Evolutionary conservation across 2,797 vertebrate genomes (phyloP), one percentile per base, ranked within the genome.

Genomic region (Pterois miles): DNA sequence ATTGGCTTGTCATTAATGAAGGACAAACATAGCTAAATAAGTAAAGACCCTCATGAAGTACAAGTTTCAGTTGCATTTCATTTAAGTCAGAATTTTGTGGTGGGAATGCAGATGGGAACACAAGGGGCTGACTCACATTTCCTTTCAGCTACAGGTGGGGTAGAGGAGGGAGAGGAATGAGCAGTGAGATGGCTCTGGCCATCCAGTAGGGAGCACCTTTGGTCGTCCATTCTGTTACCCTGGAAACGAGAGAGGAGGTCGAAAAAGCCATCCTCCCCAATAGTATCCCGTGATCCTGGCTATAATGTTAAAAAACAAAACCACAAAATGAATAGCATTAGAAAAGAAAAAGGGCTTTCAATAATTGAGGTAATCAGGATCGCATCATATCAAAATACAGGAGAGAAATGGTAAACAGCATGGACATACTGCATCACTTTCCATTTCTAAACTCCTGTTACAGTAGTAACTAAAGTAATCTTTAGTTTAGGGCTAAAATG

Each of bases 231-330:
- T 79, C 98, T 95, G 89, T 93, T 98, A 90, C 97, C 97, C 88
- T 99, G 98, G 93, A 99, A 99, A 67, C 97, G 96, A 72, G 97
- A 98, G 64, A 99, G 93, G 50, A 99, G 95, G 89, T 99, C 98
- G 87, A 99, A 98, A 88, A 99, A 98, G n/a, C 96, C 95, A 71
- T 99, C 98, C 11, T 99, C 98, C 46, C 96, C 97, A 69, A 96
- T 66, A 8, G 94, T 91, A 71, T 98, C 97, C 5, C 74, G 90
- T 4, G 91, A 91, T 48, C 74, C 93, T 74, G 93, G 91, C 97
- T 95, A 31, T 27, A 43, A 33, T 9, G 65, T 66, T 23, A 4
- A 46, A 76, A 50, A 29, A 5, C 56, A 13, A 20, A 5, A 69
- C 0, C n/a, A n/a, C n/a, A n/a, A 33, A 65, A 29, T 4, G 0